These are phyloP conservation scores for Orchesella cincta DNA, from an alignment of 1,140 invertebrate genomes.

Conservation along the genomic window DNA sequence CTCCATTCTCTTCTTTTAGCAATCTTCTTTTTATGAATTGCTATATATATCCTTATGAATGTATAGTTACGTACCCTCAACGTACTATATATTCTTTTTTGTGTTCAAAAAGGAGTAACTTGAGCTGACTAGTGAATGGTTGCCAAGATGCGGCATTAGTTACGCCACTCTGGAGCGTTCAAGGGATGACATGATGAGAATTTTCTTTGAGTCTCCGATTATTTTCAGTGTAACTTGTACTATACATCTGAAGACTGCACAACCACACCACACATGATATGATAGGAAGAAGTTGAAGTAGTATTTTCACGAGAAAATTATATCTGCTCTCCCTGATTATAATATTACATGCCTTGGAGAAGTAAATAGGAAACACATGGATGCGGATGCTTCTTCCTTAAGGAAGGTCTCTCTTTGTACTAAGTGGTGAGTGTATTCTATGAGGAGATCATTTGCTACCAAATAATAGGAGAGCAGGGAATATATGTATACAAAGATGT, in stretches of 20 bases:
- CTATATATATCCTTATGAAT: too few relatives aligned
- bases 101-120: constrained; percentile 1
- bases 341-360: not conserved
- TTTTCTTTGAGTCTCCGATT: constrained; percentile 11
- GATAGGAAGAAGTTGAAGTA: not conserved
- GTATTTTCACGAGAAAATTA: not conserved
- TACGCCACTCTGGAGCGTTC: constrained; percentile 15
- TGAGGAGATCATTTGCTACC: too few relatives aligned
- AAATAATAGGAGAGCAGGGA: too few relatives aligned
- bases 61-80: not conserved
- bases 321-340: not conserved
- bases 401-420: too few relatives aligned
- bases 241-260: too few relatives aligned
- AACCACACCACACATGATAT: too few relatives aligned
- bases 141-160: constrained; percentile 14
- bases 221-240: too few relatives aligned
- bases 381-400: not conserved
- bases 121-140: constrained; percentile 15
- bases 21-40: too few relatives aligned
- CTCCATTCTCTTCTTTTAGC: too few relatives aligned
- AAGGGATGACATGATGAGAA: constrained; percentile 10
- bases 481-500: not conserved
- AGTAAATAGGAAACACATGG: constrained; percentile 17
- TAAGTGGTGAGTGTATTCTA: too few relatives aligned
- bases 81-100: not conserved